Evolutionary conservation across 1,140 invertebrate genomes (phyloP).

Genomic region (Papilio polyxenes): DNA sequence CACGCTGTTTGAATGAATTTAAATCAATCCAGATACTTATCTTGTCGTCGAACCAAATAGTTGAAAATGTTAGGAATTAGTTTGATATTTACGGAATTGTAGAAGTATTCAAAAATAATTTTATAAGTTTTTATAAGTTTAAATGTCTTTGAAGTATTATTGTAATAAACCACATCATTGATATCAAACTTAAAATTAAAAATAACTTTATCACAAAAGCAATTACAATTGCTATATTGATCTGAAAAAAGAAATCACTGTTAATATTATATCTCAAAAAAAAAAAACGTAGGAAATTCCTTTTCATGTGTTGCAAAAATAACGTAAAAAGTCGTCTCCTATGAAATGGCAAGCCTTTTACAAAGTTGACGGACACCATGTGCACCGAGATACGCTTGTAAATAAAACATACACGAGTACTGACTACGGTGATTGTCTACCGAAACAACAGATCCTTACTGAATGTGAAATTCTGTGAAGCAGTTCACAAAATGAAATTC

Average conservation of each 20-base stretch:
- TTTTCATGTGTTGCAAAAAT: slow-evolving; percentile 6
- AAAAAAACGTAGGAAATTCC: neutral
- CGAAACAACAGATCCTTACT: neutral
- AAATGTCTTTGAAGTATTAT: no score
- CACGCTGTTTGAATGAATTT: neutral
- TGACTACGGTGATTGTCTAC: neutral
- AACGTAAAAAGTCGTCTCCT: slow-evolving; percentile 6
- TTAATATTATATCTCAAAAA: neutral
- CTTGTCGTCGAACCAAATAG: neutral
- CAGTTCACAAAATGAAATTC: neutral
- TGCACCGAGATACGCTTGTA: slow-evolving; percentile 23
- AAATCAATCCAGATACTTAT: neutral
- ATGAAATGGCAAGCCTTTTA: slow-evolving; percentile 13
- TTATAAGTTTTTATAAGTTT: no score
- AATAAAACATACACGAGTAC: slow-evolving; percentile 10
- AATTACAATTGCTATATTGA: no score
- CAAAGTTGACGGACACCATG: slow-evolving; percentile 5
- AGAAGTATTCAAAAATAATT: neutral
- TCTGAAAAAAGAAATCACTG: neutral
- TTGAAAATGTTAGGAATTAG: neutral
- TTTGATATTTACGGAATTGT: neutral
- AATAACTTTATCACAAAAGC: neutral
- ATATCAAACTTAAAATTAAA: neutral
- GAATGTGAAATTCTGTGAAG: slow-evolving; percentile 1
- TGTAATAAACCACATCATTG: no score